These are phyloP conservation scores for Hepsetus odoe DNA, from an alignment of 2,113 vertebrate genomes.

Conservation along the genomic window DNA sequence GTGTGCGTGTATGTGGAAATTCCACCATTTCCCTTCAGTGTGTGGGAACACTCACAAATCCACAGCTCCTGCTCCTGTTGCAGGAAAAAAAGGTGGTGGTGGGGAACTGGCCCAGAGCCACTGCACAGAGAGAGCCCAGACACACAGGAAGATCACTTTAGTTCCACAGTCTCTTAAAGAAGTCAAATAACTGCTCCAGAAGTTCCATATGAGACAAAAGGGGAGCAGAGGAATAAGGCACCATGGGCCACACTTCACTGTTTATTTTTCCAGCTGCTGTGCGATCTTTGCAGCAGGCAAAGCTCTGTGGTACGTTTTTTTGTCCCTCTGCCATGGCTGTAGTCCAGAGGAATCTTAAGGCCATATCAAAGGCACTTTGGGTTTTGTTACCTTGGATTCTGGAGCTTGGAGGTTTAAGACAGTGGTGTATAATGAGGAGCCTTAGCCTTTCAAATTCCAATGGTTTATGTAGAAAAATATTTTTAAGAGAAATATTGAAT, in stretches of 20 bases:
- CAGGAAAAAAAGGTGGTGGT: slow-evolving; percentile 29
- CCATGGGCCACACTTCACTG: slow-evolving; percentile 51
- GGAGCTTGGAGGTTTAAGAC: slow-evolving; percentile 52
- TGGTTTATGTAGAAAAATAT: slow-evolving; percentile 17
- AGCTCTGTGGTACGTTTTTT: slow-evolving; percentile 45
- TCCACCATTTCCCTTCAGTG: slow-evolving; percentile 52
- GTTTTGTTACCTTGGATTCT: slow-evolving; percentile 58
- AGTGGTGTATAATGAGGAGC: slow-evolving; percentile 46
- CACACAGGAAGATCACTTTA: slow-evolving; percentile 49
- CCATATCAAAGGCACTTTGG: slow-evolving; percentile 62
- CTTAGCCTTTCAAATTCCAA: slow-evolving; percentile 42
- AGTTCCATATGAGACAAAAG: slow-evolving; percentile 48
- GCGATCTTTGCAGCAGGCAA: slow-evolving; percentile 35
- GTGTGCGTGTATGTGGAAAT: slow-evolving; percentile 56
- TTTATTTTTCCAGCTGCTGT: slow-evolving; percentile 53
- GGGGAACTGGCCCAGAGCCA: slow-evolving; percentile 39
- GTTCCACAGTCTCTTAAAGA: slow-evolving; percentile 54
- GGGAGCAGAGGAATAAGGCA: slow-evolving; percentile 36
- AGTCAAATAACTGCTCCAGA: slow-evolving; percentile 26
- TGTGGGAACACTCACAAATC: slow-evolving; percentile 57
- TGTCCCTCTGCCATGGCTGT: slow-evolving; percentile 55
- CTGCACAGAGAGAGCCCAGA: slow-evolving; percentile 53
- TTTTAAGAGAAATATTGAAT: not conserved
- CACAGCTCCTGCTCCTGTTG: slow-evolving; percentile 41
- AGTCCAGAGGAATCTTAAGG: slow-evolving; percentile 50